Evolutionary conservation across 1,140 invertebrate species (phyloP), one percentile per base, ranked within the genome.

Genomic region (Amphibalanus amphitrite): DNA sequence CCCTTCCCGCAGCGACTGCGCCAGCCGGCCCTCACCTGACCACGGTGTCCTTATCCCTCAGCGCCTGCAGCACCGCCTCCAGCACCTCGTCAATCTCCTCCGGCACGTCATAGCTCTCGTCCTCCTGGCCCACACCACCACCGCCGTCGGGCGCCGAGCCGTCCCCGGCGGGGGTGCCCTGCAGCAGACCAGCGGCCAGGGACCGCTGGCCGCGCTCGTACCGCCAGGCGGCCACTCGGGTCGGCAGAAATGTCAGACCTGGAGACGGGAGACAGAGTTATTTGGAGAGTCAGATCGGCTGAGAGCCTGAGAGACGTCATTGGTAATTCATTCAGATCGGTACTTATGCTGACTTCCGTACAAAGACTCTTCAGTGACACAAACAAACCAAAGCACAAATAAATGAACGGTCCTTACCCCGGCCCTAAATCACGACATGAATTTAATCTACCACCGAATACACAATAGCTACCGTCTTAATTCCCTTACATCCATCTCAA

Each of bases 201-300:
- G 89, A 90, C 68, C 92, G 83, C 75, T 84, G 88, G 0, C 91
- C 93, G 72, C 93, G 83, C 74, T 90, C 87, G 79, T 97, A 98
- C 26, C 95, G 85, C 96, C 96, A 99, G 3, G 86, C 82, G n/a
- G 92, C 91, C 29, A 97, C 82, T 77, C 89, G 86, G n/a, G 88
- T 85, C 77, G 88, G 89, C 13, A 98, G 80, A 75, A 95, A 90
- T 71, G 88, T 90, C 70, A 96, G 80, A 17, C 90, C 88, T 88
- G 72, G 17, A 38, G 33, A 15, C 33, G 15, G 33, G 33, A 38
- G 33, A 38, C 33, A 38, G 4, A 38, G 33, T 38, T 38, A 38
- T n/a, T n/a, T n/a, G n/a, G n/a, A n/a, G n/a, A n/a, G n/a, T n/a
- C n/a, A n/a, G n/a, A n/a, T n/a, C n/a, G n/a, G n/a, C n/a, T n/a